These are phyloP conservation scores for Conomelus anceps DNA, from an alignment of 2,888 invertebrate species.

Conservation along the genomic window DNA sequence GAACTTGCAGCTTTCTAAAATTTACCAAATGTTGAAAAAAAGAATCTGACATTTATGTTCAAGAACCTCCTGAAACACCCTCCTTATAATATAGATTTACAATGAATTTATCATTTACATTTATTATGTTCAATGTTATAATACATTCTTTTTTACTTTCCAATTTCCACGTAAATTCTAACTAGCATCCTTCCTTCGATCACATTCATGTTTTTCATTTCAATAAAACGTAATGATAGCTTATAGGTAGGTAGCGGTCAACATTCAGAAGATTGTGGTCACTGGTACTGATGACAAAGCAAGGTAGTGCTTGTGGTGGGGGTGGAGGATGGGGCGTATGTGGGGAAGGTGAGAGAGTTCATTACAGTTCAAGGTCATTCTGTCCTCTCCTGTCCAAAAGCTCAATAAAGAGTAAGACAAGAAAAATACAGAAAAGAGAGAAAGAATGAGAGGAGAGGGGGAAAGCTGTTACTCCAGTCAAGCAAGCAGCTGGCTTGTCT, in stretches of 20 bases:
- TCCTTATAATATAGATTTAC: too few species aligned
- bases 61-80: too few species aligned
- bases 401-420: neutral
- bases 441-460: too few species aligned
- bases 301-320: too few species aligned
- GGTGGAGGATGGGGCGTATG: neutral
- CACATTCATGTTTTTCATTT: too few species aligned
- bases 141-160: too few species aligned
- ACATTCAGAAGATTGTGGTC: neutral
- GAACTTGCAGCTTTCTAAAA: neutral
- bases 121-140: too few species aligned
- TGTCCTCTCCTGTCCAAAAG: neutral
- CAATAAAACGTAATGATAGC: neutral
- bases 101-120: too few species aligned
- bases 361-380: neutral
- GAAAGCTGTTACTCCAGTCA: neutral
- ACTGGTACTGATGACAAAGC: neutral
- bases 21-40: too few species aligned
- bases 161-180: too few species aligned
- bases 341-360: neutral
- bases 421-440: neutral
- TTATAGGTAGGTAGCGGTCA: neutral
- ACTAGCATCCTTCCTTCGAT: neutral
- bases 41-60: too few species aligned
- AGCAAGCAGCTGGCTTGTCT: neutral